These are phyloP conservation scores for Eulacestoma nigropectus DNA, from an alignment of 2,113 vertebrate species.

Conservation along the genomic window DNA sequence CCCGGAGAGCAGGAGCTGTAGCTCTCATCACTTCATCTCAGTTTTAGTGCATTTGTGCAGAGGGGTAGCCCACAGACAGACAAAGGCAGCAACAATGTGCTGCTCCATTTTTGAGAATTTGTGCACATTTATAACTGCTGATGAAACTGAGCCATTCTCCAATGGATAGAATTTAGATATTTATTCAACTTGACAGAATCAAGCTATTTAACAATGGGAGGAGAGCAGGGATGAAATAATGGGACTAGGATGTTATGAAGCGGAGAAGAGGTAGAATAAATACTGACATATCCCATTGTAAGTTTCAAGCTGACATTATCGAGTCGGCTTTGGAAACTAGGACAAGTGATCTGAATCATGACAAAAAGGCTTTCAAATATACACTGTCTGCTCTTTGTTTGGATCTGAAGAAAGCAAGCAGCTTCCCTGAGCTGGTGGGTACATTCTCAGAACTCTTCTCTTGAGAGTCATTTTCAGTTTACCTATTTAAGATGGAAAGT, in stretches of 20 bases:
- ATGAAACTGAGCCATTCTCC: not conserved
- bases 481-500: not conserved
- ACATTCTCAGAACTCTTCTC: not conserved
- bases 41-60: not conserved
- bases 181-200: slow-evolving; percentile 59
- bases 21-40: not conserved
- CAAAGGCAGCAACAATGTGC: not conserved
- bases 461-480: not conserved
- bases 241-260: slow-evolving; percentile 14
- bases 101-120: not conserved
- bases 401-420: slow-evolving; percentile 27
- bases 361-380: slow-evolving; percentile 51
- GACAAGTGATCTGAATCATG: slow-evolving; percentile 48
- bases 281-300: slow-evolving; percentile 50
- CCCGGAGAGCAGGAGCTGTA: not conserved
- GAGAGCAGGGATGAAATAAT: slow-evolving; percentile 18
- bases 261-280: slow-evolving; percentile 39
- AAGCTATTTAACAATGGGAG: slow-evolving; percentile 47
- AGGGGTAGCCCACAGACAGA: not conserved
- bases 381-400: slow-evolving; percentile 37
- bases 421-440: not conserved
- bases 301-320: not conserved
- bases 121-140: not conserved
- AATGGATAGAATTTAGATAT: slow-evolving; percentile 11
- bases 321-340: slow-evolving; percentile 42